A percentile compares a stretch with the other conserved stretches of the same genome.
These are phyloP conservation scores for Calidris pygmaea DNA, from an alignment of 2,113 vertebrate species.

Conservation along the genomic window DNA sequence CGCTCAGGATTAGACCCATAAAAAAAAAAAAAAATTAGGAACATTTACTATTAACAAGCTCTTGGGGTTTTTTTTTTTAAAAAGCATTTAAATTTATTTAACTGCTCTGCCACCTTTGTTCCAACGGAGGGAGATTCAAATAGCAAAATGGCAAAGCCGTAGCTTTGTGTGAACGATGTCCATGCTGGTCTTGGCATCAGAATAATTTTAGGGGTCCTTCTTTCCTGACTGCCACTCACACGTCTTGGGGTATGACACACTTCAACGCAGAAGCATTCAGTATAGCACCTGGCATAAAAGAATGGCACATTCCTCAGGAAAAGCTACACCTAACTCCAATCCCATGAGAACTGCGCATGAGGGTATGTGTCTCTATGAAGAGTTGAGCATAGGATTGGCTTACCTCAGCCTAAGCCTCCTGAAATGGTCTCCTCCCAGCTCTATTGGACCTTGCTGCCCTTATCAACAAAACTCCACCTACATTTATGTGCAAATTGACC, in stretches of 20 bases:
- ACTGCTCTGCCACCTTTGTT: not conserved
- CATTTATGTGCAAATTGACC: not conserved
- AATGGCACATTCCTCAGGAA: not conserved
- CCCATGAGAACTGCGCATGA: not conserved
- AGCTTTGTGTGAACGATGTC: not conserved
- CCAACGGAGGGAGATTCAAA: not conserved
- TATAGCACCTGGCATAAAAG: not conserved
- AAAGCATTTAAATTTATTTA: not conserved
- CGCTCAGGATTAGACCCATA: not conserved
- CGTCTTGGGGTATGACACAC: not conserved
- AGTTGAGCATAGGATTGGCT: not conserved
- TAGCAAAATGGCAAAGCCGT: not conserved
- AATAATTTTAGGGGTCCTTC: not conserved
- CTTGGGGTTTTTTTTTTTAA: not conserved
- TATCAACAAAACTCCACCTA: not conserved
- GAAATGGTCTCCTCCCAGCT: not conserved
- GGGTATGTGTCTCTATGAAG: not conserved
- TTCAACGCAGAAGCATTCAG: not conserved
- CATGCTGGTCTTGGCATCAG: too few relatives aligned
- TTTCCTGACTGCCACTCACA: not conserved
- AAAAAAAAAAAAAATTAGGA: not conserved
- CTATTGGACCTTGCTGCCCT: not conserved
- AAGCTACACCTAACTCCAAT: not conserved
- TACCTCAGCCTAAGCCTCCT: not conserved
- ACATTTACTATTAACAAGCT: not conserved